phyloP scores from a whole-genome alignment of 2,113 vertebrate genomes.

The Tretioscincus oriximinensis region DNA sequence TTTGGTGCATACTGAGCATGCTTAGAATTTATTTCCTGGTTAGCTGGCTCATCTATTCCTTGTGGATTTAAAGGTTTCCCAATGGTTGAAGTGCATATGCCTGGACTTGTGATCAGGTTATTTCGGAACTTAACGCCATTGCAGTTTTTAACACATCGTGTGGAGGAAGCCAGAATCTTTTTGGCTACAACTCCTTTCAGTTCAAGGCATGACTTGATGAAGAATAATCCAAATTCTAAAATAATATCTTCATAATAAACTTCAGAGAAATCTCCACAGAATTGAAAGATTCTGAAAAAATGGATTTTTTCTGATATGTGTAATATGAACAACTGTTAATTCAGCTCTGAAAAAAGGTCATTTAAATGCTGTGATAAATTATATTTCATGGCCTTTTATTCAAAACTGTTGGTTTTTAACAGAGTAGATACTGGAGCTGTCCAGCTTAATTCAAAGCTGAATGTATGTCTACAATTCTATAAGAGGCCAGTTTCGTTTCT shows the following conservation, averaged over 20 bases:
- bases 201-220: not conserved
- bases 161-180: too few species aligned
- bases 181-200: not conserved
- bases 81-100: too few species aligned
- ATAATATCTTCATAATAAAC: not conserved
- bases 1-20: too few species aligned
- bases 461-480: slow-evolving; percentile 5
- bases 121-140: too few species aligned
- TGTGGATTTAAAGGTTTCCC: too few species aligned
- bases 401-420: slow-evolving; percentile 31
- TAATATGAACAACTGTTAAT: not conserved
- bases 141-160: too few species aligned
- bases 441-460: slow-evolving; percentile 58
- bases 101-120: too few species aligned
- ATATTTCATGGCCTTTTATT: slow-evolving; percentile 47
- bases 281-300: not conserved
- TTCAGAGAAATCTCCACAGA: not conserved
- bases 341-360: not conserved
- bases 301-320: slow-evolving; percentile 10
- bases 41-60: too few species aligned
- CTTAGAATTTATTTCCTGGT: too few species aligned
- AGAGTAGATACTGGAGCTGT: slow-evolving; percentile 42
- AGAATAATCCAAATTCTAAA: not conserved
- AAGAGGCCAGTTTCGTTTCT: slow-evolving; percentile 7
- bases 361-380: slow-evolving; percentile 45